A percentile compares a stretch with the other conserved stretches of the same genome.
Evolutionary conservation across 2,888 invertebrate genomes (phyloP).

Genomic region (Coecobrya sp.): DNA sequence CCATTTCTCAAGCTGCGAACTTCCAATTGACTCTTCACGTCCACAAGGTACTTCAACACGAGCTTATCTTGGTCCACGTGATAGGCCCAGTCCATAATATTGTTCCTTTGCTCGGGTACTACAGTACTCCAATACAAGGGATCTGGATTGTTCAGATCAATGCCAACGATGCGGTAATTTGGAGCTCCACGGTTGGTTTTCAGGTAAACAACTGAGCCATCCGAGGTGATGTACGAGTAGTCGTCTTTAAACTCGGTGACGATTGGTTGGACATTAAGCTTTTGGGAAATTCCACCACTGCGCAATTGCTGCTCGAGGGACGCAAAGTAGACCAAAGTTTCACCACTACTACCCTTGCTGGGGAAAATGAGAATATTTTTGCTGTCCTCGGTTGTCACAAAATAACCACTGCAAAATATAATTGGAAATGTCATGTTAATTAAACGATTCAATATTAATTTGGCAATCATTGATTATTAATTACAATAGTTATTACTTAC

Average conservation of each 20-base stretch:
- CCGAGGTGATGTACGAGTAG: slow-evolving; percentile 97
- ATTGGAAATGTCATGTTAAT: too few species aligned
- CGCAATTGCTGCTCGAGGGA: slow-evolving; percentile 90
- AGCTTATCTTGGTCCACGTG: slow-evolving; percentile 93
- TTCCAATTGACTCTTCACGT: slow-evolving; percentile 97
- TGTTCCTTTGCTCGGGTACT: slow-evolving; percentile 93
- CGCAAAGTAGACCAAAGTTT: slow-evolving; percentile 94
- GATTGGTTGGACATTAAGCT: slow-evolving; percentile 91
- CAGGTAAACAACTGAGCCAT: slow-evolving; percentile 91
- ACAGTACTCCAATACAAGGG: slow-evolving; percentile 95
- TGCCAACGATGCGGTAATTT: slow-evolving; percentile 95
- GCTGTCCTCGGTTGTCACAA: slow-evolving; percentile 96
- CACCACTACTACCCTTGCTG: slow-evolving; percentile 95
- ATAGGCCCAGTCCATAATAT: slow-evolving; percentile 96
- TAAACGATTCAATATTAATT: too few species aligned
- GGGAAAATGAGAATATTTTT: slow-evolving; percentile 94
- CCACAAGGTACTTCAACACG: slow-evolving; percentile 95
- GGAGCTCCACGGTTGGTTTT: slow-evolving; percentile 97
- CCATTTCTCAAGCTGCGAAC: slow-evolving; percentile 93
- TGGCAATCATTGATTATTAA: too few species aligned
- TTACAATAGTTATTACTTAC: slow-evolving; percentile 89
- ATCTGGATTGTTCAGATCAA: slow-evolving; percentile 92
- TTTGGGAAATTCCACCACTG: slow-evolving; percentile 89
- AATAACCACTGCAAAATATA: slow-evolving; percentile 90
- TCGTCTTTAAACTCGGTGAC: slow-evolving; percentile 97